phyloP scores from a whole-genome alignment of 2,113 vertebrate species.

The Centropus unirufus region DNA sequence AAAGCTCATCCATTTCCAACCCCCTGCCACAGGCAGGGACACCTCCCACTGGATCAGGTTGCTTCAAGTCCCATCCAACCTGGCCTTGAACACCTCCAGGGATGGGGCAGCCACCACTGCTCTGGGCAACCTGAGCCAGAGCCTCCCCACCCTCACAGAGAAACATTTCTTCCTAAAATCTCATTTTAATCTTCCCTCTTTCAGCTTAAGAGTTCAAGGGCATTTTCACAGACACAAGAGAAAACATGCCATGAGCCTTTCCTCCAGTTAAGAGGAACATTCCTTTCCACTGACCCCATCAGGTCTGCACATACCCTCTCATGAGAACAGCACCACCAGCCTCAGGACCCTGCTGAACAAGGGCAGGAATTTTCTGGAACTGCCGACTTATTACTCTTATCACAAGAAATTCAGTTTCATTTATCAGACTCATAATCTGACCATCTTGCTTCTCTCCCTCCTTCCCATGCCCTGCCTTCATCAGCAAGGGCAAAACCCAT shows the following conservation, averaged over 20 bases:
- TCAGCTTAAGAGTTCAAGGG: neutral
- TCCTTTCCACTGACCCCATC: neutral
- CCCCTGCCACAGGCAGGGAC: too few relatives aligned
- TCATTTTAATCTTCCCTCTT: too few relatives aligned
- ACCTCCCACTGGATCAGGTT: too few relatives aligned
- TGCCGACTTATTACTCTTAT: neutral
- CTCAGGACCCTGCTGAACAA: neutral
- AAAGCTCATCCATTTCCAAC: too few relatives aligned
- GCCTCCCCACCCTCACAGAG: too few relatives aligned
- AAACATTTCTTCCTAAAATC: too few relatives aligned
- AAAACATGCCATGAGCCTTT: neutral
- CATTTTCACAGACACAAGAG: neutral
- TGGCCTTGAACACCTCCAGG: too few relatives aligned
- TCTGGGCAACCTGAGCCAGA: too few relatives aligned
- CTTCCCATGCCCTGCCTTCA: neutral
- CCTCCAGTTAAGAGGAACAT: neutral
- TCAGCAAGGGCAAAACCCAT: neutral
- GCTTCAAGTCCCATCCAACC: too few relatives aligned
- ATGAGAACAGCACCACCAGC: neutral
- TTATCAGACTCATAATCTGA: fast-evolving
- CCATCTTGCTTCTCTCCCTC: neutral
- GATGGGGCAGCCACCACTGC: too few relatives aligned
- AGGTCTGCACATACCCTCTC: neutral
- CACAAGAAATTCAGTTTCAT: neutral
- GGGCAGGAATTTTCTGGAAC: neutral